These are phyloP conservation scores for Eueremaeus valkanovi DNA, from an alignment of 2,888 invertebrate species.

Conservation along the genomic window DNA sequence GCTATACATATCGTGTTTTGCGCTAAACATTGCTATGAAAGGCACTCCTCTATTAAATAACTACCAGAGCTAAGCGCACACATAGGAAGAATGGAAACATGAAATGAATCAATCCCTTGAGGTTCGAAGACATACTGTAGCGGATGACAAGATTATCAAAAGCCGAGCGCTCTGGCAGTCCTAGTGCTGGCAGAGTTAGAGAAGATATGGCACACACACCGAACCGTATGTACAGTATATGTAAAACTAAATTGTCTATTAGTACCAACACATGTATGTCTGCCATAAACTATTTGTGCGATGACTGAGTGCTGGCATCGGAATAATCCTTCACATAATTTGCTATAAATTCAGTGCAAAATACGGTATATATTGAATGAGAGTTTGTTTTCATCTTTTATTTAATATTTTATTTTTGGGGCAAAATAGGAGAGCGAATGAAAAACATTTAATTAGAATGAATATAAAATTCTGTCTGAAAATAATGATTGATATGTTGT, in stretches of 20 bases:
- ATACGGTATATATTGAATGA: too few relatives aligned
- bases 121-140: background rate
- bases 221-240: background rate
- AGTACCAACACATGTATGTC: slow-evolving; percentile 21
- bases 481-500: background rate
- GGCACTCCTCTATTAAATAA: slow-evolving; percentile 19
- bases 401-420: too few relatives aligned
- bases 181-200: background rate
- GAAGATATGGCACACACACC: background rate
- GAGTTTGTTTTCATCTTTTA: too few relatives aligned
- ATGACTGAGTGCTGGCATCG: background rate
- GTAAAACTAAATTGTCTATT: slow-evolving; percentile 22
- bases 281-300: slow-evolving; percentile 27
- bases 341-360: too few relatives aligned
- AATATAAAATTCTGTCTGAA: background rate
- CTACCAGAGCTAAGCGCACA: background rate
- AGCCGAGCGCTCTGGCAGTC: slow-evolving; percentile 5
- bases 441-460: too few relatives aligned
- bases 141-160: slow-evolving; percentile 38
- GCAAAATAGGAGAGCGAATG: too few relatives aligned
- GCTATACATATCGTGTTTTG: background rate
- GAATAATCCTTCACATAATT: too few relatives aligned
- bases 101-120: slow-evolving; percentile 36
- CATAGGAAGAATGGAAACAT: slow-evolving; percentile 30
- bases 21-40: background rate